Base-by-base conservation (phyloP, 2,797 vertebrate genomes). In the Phrynocephalus vlangalii region DNA sequence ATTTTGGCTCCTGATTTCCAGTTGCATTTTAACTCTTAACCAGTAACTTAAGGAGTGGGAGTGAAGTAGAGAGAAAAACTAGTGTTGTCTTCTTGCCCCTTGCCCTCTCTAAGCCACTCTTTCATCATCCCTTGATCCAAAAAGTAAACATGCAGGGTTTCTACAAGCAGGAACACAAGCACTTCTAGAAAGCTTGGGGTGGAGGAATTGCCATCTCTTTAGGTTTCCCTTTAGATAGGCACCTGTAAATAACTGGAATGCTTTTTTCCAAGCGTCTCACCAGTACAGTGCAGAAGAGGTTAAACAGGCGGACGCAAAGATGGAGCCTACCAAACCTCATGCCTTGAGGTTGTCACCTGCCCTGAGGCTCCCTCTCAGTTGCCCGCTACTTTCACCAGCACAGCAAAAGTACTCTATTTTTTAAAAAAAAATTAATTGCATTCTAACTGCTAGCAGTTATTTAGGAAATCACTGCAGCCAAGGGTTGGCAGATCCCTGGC, bases 371-470 rank as follows among this genome's bases (percentile, higher is more conserved):
- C 85, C 77, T 93, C 87, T 91, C 84, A 44, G 24, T 70, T 77
- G 84, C 81, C 6, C 56, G 83, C 87, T 81, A 73, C 83, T 92
- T 92, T 83, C 90, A 82, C 77, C 79, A 87, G 88, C 24, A 13
- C 68, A 73, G 91, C 91, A 85, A 92, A 85, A 94, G 83, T 91
- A 78, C 56, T 71, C 84, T 88, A 33, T 81, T 79, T 63, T 60
- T 38, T 38, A 5, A 79, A 86, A 79, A 81, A 91, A 86, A 60
- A 92, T 89, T 28, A 92, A 94, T 92, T 91, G 82, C 86, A 87
- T 93, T 95, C 94, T 94, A 95, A 95, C 92, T 92, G 93, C 93
- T 87, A 89, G 93, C 89, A 94, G 94, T 94, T 95, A 94, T 91
- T 95, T 96, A 94, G 93, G 93, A 92, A 96, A 96, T 80, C 92